phyloP scores from a whole-genome alignment of 2,888 invertebrate species.

The Polia nebulosa region DNA sequence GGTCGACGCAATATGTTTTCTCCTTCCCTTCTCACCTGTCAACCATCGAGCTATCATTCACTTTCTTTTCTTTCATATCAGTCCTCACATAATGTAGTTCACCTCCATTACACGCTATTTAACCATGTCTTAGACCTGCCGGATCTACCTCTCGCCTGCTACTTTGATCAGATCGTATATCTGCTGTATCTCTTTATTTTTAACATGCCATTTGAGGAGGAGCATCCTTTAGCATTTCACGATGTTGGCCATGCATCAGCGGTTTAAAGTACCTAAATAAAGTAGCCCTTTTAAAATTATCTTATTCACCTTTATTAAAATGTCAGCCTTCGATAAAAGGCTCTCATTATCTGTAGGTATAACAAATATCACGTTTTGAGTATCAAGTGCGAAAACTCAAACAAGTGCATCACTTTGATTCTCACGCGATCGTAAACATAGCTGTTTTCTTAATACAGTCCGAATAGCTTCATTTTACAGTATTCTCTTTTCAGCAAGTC shows the following conservation, averaged over 20 bases:
- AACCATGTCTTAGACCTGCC: too few relatives aligned
- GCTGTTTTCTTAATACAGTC: constrained; percentile 20
- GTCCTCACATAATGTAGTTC: background rate
- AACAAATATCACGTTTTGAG: constrained; percentile 18
- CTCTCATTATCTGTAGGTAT: constrained; percentile 21
- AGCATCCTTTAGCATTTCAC: background rate
- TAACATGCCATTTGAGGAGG: too few relatives aligned
- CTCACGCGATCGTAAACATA: constrained; percentile 45
- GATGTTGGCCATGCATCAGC: background rate
- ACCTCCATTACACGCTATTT: too few relatives aligned
- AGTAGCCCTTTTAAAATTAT: background rate
- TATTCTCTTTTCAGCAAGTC: background rate
- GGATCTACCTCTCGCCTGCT: too few relatives aligned
- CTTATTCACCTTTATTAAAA: constrained; percentile 24
- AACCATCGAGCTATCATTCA: background rate
- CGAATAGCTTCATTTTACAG: constrained; percentile 1
- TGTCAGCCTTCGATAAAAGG: constrained; percentile 3
- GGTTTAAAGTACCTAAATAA: background rate
- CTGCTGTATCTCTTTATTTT: too few relatives aligned
- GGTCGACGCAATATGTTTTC: background rate
- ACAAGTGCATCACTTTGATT: constrained; percentile 34
- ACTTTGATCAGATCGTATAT: too few relatives aligned
- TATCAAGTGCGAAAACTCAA: constrained; percentile 19
- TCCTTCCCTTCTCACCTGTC: background rate
- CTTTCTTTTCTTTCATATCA: background rate